A percentile compares a stretch with the other conserved stretches of the same genome.
phyloP scores from a whole-genome alignment of 2,113 vertebrate genomes.

The Leiothrix lutea region DNA sequence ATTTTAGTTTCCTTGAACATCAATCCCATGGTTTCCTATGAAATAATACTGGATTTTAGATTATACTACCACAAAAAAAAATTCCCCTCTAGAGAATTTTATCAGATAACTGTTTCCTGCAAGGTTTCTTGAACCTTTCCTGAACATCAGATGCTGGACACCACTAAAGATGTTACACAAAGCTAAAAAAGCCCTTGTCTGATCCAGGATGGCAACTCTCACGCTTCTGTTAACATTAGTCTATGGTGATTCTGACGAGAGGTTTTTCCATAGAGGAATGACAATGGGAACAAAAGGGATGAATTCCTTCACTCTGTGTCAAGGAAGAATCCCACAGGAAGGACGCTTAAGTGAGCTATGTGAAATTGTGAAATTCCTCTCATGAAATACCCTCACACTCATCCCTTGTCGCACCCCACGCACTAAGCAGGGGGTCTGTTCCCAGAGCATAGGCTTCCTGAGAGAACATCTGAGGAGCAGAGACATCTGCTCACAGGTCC shows the following conservation, averaged over 20 bases:
- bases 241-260: background rate
- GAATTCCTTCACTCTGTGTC: constrained; percentile 6
- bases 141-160: background rate
- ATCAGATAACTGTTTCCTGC: background rate
- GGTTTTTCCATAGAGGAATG: background rate
- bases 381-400: constrained; percentile 31
- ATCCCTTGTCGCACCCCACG: background rate
- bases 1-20: background rate
- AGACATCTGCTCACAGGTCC: constrained; percentile 1
- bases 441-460: constrained; percentile 3
- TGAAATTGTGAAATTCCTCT: constrained; percentile 52
- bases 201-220: constrained; percentile 18
- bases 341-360: constrained; percentile 4
- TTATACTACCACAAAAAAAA: background rate
- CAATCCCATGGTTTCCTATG: background rate
- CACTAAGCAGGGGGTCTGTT: constrained; percentile 43
- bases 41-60: background rate
- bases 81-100: background rate
- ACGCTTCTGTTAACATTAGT: constrained; percentile 4
- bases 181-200: constrained; percentile 5
- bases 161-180: background rate
- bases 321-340: constrained; percentile 62
- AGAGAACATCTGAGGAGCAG: background rate
- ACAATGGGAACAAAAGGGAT: constrained; percentile 48
- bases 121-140: background rate